Evolutionary conservation across 2,888 invertebrate species (phyloP), one percentile per base, ranked within the genome.

Genomic region (Podabrus alpinus): DNA sequence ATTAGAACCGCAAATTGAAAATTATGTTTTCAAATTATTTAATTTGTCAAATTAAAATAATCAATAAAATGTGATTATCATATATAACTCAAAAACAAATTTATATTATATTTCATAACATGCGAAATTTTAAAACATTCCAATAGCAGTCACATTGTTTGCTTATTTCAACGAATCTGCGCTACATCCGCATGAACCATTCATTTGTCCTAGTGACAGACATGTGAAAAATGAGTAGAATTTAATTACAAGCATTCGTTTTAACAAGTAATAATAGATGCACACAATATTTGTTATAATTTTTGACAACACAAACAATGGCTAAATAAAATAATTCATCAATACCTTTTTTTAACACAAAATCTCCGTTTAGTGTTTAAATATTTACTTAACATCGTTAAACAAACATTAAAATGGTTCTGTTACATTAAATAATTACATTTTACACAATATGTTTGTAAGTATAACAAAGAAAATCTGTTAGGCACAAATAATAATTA

Each of bases 191-290:
- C 61, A 10, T 72, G 69, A 45, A 72, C 70, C 66, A 72, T 69
- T 66, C 75, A 72, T 75, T 75, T 75, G 72, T 72, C 69, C 60
- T 24, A 15, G 15, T 75, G 72, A 75, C 75, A 75, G 75, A 69
- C 67, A 69, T 61, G 66, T 60, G 17, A 71, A 72, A 71, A 69
- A 75, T 69, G 72, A 75, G 72, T 72, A 68, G 72, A 75, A 75
- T 75, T 75, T 75, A 75, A 75, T 75, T 75, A 75, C 69, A 29
- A 29, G 61, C 75, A 72, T 75, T 71, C 29, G 69, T 75, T 75
- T 69, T 75, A 72, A 72, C 71, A 68, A 69, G 60, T 66, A 75
- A 62, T 72, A 72, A 72, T 71, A 71, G 71, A 71, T 64, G 59
- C 61, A 62, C 59, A 67, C 61, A 74, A 25, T 71, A 64, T 64